Percentiles rank a stretch among this genome's conserved stretches.
Conservation (phyloP, 2,888 invertebrate genomes). For the Troides helena region DNA sequence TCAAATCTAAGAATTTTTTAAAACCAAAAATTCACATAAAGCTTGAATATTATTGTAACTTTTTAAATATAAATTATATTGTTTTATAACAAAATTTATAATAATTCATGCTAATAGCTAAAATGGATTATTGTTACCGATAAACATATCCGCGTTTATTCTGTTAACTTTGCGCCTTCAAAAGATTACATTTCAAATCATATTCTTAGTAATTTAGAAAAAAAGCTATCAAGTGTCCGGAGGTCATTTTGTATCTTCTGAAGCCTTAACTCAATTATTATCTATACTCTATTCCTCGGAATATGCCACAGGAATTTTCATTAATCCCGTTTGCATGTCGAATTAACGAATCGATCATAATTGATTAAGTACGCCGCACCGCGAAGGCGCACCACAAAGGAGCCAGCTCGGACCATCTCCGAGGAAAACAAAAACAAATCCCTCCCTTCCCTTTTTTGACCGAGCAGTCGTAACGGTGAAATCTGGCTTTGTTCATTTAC, state of each 20-base stretch:
- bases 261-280: slow-evolving; percentile 19
- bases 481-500: slow-evolving; percentile 80
- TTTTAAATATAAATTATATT: no score
- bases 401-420: slow-evolving; percentile 63
- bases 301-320: slow-evolving; percentile 35
- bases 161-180: no score
- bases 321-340: slow-evolving; percentile 65
- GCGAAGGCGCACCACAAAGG: slow-evolving; percentile 68
- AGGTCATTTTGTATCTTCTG: slow-evolving; percentile 1
- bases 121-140: no score
- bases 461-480: slow-evolving; percentile 65
- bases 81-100: no score
- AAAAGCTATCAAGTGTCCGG: neutral
- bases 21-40: no score
- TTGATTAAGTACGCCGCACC: slow-evolving; percentile 73
- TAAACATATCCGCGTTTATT: no score
- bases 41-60: no score
- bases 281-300: slow-evolving; percentile 17
- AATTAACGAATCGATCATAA: slow-evolving; percentile 78
- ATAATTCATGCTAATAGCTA: no score
- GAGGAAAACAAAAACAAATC: slow-evolving; percentile 52
- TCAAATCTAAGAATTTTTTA: no score
- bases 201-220: no score
- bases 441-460: slow-evolving; percentile 67
- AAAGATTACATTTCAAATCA: no score